Base-by-base conservation (phyloP, 1,140 invertebrate genomes). In the Antheraea pernyi region DNA sequence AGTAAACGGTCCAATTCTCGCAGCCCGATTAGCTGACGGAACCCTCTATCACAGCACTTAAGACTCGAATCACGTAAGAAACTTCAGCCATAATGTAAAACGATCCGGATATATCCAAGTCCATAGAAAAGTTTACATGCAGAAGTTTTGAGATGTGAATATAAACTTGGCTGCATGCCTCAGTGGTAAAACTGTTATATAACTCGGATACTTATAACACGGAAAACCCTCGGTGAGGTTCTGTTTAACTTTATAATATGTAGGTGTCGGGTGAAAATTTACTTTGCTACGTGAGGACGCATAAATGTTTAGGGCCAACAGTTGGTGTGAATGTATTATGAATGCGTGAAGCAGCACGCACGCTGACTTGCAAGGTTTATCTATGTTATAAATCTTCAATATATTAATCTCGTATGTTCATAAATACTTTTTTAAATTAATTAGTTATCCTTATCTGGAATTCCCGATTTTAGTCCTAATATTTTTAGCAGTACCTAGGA, bases 71-170 rank as follows among this genome's bases (percentile, higher is more conserved):
- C 46, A 53, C 46, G 46, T 53, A 53, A 6, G 11, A 53, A 53
- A 53, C 46, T 53, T 53, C 46, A 53, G 46, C 16, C 46, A 16
- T 53, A 53, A 53, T 53, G 46, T 53, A 53, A 53, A 53, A n/a
- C 46, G 46, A 11, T 53, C 46, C 46, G 46, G 46, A 53, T 53
- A 53, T 53, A 53, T 53, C 13, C 13, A 53, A 53, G 46, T 53
- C 46, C 46, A 53, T 53, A 53, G 46, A 53, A 53, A 53, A 53
- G 46, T 53, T 53, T 53, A 53, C 46, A 53, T n/a, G 46, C 16
- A 53, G 46, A n/a, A 53, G 16, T 53, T 53, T 53, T 11, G 11
- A 42, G 39, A 42, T 42, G 0, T 53, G 46, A 53, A 53, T 53
- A 16, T 53, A 53, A 53, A 53, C 46, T 53, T 53, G 11, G 46